Base-by-base conservation (phyloP, 1,140 invertebrate species). In the Aphelenchoides avenae region DNA sequence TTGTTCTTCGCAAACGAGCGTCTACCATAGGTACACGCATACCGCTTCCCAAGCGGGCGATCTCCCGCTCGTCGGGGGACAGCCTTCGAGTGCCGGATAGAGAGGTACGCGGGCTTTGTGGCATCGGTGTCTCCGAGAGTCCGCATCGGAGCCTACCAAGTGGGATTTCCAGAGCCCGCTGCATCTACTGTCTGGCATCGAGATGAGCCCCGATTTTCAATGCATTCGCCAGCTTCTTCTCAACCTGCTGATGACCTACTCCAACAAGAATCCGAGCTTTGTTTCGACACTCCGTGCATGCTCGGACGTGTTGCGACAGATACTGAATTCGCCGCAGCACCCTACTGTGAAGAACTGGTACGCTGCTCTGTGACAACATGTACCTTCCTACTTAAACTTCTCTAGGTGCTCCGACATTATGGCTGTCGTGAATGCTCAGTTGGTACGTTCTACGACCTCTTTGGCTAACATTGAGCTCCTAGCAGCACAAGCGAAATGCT, bases 171-270 rank as follows among this genome's bases (percentile, higher is more conserved):
- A 72, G 66, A 68, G 64, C 40, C 70, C 72, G 0, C 34, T 75
- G 7, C 75, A 73, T 41, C 40, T 77, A 29, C 43, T 77, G 18
- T 56, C 59, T 26, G 71, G 72, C 29, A 70, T 57, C 20, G 73
- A 75, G 59, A 75, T 75, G 73, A 73, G 56, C 42, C 73, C 73
- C 7, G 73, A 75, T 43, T 75, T 75, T 57, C 74, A 77, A 52
- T 77, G 74, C 66, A 59, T 75, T 18, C 61, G 73, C 13, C 74
- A 77, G 48, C 59, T 75, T 1, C 53, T 75, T 33, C 46, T 77
- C 9, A 77, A 75, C 42, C 52, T 75, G 3, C 43, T 75, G 7
- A 53, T 52, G 37, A 71, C 77, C 36, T 77, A 70, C 52, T 68
- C 57, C 2, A 66, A 66, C 34, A 65, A 68, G 48, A 64, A 75